Percentiles rank a stretch among this genome's conserved stretches.
These are phyloP conservation scores for Patella caerulea DNA, from an alignment of 2,888 invertebrate species.

Conservation along the genomic window DNA sequence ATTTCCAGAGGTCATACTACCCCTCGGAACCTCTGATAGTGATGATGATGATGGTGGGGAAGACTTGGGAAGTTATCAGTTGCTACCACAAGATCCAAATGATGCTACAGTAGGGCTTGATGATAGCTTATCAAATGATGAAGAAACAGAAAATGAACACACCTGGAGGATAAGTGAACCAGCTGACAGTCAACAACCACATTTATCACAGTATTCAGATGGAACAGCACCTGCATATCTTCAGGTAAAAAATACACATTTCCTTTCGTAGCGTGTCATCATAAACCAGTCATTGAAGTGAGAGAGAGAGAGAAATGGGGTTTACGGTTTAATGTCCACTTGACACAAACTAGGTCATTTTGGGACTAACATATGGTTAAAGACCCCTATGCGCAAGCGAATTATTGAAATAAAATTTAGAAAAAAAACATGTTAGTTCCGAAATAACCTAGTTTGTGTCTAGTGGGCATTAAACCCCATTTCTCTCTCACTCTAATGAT, in stretches of 20 bases:
- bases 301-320: too few relatives aligned
- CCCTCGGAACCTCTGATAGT: constrained; percentile 41
- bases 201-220: background rate
- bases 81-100: constrained; percentile 41
- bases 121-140: constrained; percentile 6
- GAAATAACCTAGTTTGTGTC: too few relatives aligned
- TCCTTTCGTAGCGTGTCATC: too few relatives aligned
- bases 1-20: constrained; percentile 44
- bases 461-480: too few relatives aligned
- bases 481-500: too few relatives aligned
- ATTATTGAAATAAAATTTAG: too few relatives aligned
- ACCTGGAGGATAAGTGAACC: constrained; percentile 1
- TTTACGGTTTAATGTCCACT: too few relatives aligned
- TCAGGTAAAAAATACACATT: background rate
- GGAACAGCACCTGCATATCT: background rate
- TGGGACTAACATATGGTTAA: too few relatives aligned
- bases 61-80: constrained; percentile 41
- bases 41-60: constrained; percentile 41
- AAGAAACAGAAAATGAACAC: background rate
- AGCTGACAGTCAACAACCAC: background rate
- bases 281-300: too few relatives aligned
- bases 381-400: too few relatives aligned
- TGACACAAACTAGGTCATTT: too few relatives aligned
- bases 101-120: constrained; percentile 24
- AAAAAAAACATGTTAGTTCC: too few relatives aligned